phyloP scores from a whole-genome alignment of 2,797 vertebrate genomes.

The Clarias platycephalus region DNA sequence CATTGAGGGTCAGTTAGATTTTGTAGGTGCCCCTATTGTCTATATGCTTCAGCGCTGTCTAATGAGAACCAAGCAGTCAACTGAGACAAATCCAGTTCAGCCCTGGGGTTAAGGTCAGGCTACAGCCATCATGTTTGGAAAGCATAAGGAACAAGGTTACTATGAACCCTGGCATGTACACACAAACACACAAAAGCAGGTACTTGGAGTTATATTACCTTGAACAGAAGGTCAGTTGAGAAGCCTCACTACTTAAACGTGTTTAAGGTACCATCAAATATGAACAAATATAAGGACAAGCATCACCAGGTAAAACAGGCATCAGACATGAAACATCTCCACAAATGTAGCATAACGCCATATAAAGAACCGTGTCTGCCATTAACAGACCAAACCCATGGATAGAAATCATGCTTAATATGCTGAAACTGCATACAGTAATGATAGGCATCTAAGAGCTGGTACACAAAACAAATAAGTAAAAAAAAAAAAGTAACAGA shows the following conservation, averaged over 20 bases:
- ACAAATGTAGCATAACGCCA: not conserved
- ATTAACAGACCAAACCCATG: not conserved
- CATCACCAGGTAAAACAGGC: not conserved
- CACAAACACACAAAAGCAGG: conserved; percentile 13
- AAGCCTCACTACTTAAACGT: not conserved
- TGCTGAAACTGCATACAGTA: not conserved
- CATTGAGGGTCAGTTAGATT: not conserved
- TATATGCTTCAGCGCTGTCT: conserved; percentile 24
- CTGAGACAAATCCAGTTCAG: conserved; percentile 43
- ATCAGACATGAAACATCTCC: not conserved
- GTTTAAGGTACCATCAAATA: not conserved
- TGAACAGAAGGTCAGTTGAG: conserved; percentile 3
- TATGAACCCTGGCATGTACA: conserved; percentile 22
- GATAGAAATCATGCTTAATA: not conserved
- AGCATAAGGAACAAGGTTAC: conserved; percentile 29
- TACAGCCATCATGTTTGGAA: conserved; percentile 36
- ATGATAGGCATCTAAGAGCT: not conserved
- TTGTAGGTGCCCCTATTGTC: conserved; percentile 5
- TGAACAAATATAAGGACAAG: not conserved
- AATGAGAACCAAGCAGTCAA: conserved; percentile 49
- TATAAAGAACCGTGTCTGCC: not conserved
- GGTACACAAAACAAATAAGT: not conserved
- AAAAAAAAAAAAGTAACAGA: not conserved
- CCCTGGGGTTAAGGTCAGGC: conserved; percentile 44
- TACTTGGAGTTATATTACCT: conserved; percentile 1